phyloP scores from a whole-genome alignment of 2,113 vertebrate species.

The Myiozetetes cayanensis region DNA sequence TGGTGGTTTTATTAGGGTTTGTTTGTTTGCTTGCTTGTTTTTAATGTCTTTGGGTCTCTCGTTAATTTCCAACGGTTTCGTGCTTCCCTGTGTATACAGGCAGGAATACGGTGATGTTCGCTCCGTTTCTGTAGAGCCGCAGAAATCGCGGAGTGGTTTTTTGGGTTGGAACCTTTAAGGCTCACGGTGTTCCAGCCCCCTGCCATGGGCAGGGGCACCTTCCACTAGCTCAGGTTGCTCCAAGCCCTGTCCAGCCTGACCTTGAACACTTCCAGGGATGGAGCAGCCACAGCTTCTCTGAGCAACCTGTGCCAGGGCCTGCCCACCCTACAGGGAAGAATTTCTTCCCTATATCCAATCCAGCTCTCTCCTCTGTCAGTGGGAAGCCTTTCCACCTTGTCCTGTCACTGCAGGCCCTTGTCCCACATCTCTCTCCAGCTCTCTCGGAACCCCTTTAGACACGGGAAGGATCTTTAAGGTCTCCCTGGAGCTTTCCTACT shows the following conservation, averaged over 20 bases:
- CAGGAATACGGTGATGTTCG: background rate
- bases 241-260: accelerated
- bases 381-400: background rate
- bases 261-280: background rate
- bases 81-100: accelerated
- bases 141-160: background rate
- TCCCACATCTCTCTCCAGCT: background rate
- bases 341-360: background rate
- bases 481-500: background rate
- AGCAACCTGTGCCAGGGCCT: background rate
- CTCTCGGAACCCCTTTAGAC: background rate
- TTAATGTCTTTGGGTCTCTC: accelerated
- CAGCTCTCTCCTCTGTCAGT: background rate
- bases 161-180: background rate
- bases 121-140: accelerated
- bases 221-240: background rate
- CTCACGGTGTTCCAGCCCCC: no score
- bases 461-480: background rate
- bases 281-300: background rate
- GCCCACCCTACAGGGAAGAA: background rate
- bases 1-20: no score
- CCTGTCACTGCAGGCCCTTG: background rate
- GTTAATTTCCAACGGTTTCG: background rate
- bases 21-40: background rate
- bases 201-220: background rate